phyloP scores from a whole-genome alignment of 2,797 vertebrate genomes.

The Amazona finschi region DNA sequence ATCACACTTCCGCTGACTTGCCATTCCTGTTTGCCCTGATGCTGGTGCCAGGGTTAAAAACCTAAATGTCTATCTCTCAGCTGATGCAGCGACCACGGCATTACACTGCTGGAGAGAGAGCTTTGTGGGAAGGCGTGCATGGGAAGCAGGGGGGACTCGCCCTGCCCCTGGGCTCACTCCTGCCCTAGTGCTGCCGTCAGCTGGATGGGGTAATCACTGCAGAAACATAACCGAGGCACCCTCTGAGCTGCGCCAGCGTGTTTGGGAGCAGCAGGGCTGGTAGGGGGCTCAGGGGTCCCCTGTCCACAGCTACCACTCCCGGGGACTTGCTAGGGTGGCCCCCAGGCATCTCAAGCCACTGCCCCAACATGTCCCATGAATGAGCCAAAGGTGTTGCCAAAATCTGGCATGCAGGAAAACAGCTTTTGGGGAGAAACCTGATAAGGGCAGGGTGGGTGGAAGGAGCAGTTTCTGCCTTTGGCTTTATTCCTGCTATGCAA shows the following conservation, averaged over 20 bases:
- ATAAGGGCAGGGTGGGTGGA: background rate
- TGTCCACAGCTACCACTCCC: rapidly evolving
- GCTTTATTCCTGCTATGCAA: background rate
- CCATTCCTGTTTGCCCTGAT: background rate
- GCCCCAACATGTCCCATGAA: rapidly evolving
- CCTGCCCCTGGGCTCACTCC: background rate
- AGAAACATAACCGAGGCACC: background rate
- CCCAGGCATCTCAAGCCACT: background rate
- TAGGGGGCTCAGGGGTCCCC: background rate
- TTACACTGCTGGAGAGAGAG: rapidly evolving
- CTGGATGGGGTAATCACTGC: background rate
- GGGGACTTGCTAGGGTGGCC: background rate
- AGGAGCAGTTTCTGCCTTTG: background rate
- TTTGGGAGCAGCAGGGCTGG: background rate
- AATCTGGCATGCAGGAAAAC: background rate
- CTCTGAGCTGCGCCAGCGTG: rapidly evolving
- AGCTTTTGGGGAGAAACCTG: background rate
- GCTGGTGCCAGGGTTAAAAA: background rate
- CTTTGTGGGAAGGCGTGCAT: background rate
- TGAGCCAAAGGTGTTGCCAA: background rate
- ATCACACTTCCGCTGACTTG: background rate
- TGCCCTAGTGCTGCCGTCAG: background rate
- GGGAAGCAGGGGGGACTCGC: background rate
- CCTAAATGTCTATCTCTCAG: background rate
- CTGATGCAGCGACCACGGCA: background rate